A percentile compares a stretch with the other conserved stretches of the same genome.
Conservation (phyloP, 2,113 vertebrate genomes). For the Dermatemys mawii region DNA sequence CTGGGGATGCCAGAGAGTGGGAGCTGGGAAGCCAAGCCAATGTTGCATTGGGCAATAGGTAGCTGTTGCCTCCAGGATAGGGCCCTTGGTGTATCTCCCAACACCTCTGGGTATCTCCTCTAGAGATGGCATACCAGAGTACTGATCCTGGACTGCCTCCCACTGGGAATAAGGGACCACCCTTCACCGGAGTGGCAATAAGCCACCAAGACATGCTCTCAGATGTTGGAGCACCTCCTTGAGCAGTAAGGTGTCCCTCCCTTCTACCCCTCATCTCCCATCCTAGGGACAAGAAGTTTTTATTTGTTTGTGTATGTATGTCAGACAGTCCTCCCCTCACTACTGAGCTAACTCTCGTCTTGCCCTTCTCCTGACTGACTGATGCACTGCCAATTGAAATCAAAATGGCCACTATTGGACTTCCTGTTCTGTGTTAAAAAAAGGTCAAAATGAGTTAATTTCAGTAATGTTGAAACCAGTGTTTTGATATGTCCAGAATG, state of each 20-base stretch:
- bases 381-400: neutral
- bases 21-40: neutral
- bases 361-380: neutral
- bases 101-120: neutral
- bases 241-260: neutral
- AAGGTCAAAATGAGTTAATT: neutral
- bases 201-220: too few relatives aligned
- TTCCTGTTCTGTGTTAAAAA: neutral
- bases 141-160: neutral
- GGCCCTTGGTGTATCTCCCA: neutral
- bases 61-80: neutral
- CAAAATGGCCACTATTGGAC: neutral
- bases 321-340: neutral
- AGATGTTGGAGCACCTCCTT: neutral
- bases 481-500: neutral
- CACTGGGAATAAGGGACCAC: neutral
- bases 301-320: neutral
- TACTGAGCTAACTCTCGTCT: neutral
- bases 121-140: neutral
- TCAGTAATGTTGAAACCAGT: neutral
- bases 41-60: neutral
- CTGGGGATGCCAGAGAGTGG: fast-evolving
- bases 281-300: neutral
- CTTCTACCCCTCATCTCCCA: neutral
- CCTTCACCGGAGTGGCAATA: too few relatives aligned